Percentiles rank a stretch among this genome's conserved stretches.
phyloP scores from a whole-genome alignment of 2,888 invertebrate genomes.

The Uloborus plumipes region DNA sequence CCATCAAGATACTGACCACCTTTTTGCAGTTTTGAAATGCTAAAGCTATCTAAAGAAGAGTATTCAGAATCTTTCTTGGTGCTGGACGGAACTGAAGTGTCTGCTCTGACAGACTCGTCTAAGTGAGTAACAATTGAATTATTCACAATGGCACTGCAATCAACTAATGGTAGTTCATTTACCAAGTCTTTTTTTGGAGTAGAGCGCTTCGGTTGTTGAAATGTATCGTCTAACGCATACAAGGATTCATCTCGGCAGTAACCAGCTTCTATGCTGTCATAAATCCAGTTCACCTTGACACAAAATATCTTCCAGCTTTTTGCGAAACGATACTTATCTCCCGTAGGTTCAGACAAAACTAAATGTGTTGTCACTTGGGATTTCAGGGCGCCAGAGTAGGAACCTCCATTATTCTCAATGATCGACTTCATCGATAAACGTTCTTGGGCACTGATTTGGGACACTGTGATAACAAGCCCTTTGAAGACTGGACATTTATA shows the following conservation, averaged over 20 bases:
- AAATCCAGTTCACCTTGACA: slow-evolving; percentile 83
- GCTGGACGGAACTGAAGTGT: neutral
- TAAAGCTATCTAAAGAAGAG: slow-evolving; percentile 72
- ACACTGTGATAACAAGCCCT: slow-evolving; percentile 83
- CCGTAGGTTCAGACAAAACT: slow-evolving; percentile 73
- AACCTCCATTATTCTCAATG: slow-evolving; percentile 82
- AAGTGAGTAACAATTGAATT: slow-evolving; percentile 68
- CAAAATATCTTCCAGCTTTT: slow-evolving; percentile 77
- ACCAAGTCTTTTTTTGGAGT: slow-evolving; percentile 58
- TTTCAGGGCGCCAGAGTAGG: slow-evolving; percentile 75
- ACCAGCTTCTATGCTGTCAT: slow-evolving; percentile 81
- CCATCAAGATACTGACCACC: slow-evolving; percentile 89
- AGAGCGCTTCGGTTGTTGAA: slow-evolving; percentile 36
- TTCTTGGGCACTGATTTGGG: slow-evolving; percentile 79
- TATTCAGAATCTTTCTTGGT: slow-evolving; percentile 22
- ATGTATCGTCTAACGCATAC: slow-evolving; percentile 65
- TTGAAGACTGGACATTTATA: slow-evolving; percentile 81
- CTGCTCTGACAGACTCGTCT: slow-evolving; percentile 68
- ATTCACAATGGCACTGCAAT: slow-evolving; percentile 67
- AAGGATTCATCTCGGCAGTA: slow-evolving; percentile 72
- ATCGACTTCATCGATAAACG: slow-evolving; percentile 78
- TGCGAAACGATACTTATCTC: slow-evolving; percentile 81
- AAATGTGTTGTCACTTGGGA: slow-evolving; percentile 75
- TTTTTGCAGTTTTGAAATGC: slow-evolving; percentile 79
- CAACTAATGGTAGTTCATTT: slow-evolving; percentile 36